Evolutionary conservation across 2,797 vertebrate species (phyloP).

Genomic region (Anguilla anguilla): DNA sequence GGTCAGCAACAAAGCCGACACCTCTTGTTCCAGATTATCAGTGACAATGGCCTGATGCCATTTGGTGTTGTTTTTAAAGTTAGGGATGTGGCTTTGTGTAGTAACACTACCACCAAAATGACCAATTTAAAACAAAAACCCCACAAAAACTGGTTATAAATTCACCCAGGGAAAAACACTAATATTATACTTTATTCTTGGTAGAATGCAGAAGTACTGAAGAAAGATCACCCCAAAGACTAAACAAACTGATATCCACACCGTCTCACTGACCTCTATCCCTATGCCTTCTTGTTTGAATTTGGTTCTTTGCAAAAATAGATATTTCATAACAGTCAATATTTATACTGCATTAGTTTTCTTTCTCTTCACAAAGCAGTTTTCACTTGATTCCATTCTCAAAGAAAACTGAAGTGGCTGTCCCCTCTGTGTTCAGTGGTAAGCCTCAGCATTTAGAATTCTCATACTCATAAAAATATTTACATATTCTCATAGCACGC

Average conservation of each 20-base stretch:
- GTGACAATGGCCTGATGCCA: background rate
- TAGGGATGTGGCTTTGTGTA: background rate
- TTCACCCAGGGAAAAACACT: slow-evolving; percentile 30
- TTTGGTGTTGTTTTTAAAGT: slow-evolving; percentile 10
- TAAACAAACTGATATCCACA: slow-evolving; percentile 37
- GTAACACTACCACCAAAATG: background rate
- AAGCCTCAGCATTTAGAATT: slow-evolving; percentile 61
- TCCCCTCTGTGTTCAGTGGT: slow-evolving; percentile 40
- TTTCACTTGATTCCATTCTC: slow-evolving; percentile 41
- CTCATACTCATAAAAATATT: slow-evolving; percentile 68
- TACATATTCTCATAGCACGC: slow-evolving; percentile 69
- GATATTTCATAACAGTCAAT: slow-evolving; percentile 11
- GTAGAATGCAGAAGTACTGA: slow-evolving; percentile 40
- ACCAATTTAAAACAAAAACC: slow-evolving; percentile 4
- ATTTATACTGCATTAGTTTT: slow-evolving; percentile 42
- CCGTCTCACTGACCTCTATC: slow-evolving; percentile 36
- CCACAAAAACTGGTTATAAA: background rate
- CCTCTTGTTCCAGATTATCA: background rate
- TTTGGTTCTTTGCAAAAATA: slow-evolving; percentile 11
- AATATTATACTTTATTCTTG: slow-evolving; percentile 39
- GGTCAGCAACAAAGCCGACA: background rate
- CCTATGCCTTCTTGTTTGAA: slow-evolving; percentile 21
- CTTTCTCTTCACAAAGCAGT: slow-evolving; percentile 4
- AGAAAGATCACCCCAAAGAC: slow-evolving; percentile 38
- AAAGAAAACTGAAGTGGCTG: slow-evolving; percentile 37